Conservation (phyloP, 2,888 invertebrate genomes). For the Caenorhabditis plicata region DNA sequence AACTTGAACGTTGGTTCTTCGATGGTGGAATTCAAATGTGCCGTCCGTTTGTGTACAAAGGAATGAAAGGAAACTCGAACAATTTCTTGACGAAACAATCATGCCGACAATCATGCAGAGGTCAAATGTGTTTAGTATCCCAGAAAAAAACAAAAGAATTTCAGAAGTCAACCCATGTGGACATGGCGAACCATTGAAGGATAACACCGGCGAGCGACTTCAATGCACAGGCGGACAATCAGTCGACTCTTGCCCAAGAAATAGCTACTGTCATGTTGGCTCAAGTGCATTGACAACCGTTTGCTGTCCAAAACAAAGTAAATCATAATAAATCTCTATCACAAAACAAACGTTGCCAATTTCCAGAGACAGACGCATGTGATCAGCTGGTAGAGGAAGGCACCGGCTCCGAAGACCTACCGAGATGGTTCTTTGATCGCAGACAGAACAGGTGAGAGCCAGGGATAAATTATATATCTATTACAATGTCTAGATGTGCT, state of each 20-base stretch:
- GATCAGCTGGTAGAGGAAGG: conserved; percentile 53
- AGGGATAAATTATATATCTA: neutral
- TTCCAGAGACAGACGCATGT: conserved; percentile 50
- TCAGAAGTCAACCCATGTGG: conserved; percentile 60
- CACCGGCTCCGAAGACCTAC: conserved; percentile 49
- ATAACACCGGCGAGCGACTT: conserved; percentile 48
- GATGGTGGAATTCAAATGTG: conserved; percentile 54
- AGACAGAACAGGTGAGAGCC: conserved; percentile 30
- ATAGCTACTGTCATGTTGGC: conserved; percentile 60
- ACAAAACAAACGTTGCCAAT: neutral
- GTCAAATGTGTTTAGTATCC: conserved; percentile 11
- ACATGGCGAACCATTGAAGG: conserved; percentile 51
- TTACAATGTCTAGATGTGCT: conserved; percentile 35
- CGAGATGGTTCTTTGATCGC: conserved; percentile 59
- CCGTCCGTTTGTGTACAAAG: conserved; percentile 50
- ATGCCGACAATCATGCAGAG: conserved; percentile 55
- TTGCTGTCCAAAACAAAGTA: conserved; percentile 56
- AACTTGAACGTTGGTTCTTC: conserved; percentile 52
- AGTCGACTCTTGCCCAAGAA: conserved; percentile 36
- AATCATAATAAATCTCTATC: neutral
- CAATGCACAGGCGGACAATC: conserved; percentile 49
- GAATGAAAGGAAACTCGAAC: conserved; percentile 57
- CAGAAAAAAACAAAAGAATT: neutral
- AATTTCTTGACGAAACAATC: conserved; percentile 54
- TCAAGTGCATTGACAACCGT: conserved; percentile 50